A percentile compares a stretch with the other conserved stretches of the same genome.
Conservation (phyloP, 2,113 vertebrate genomes). For the Tapirus terrestris region DNA sequence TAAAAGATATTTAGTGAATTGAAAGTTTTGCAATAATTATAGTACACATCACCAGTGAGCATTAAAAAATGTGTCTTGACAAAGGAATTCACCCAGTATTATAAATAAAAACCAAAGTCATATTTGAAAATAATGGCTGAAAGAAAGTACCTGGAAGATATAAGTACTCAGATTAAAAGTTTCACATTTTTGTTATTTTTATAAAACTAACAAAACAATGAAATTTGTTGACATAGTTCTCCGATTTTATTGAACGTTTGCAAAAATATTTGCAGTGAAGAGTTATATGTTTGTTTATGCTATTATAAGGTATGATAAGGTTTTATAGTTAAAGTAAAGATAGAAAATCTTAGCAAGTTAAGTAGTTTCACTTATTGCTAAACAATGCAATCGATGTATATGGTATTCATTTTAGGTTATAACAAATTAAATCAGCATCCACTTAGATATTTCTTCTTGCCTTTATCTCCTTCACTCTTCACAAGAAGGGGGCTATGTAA, state of each 20-base stretch:
- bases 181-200: constrained; percentile 32
- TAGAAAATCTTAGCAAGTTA: constrained; percentile 3
- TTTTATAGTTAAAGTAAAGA: background rate
- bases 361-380: background rate
- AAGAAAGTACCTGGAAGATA: background rate
- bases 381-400: background rate
- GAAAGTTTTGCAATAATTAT: constrained; percentile 19
- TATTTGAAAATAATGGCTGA: constrained; percentile 9
- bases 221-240: background rate
- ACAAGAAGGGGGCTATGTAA: background rate
- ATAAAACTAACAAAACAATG: background rate
- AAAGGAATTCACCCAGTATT: background rate
- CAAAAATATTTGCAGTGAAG: background rate
- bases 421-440: background rate
- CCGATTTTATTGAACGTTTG: background rate
- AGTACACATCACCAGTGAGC: background rate
- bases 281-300: background rate
- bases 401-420: background rate
- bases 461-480: background rate
- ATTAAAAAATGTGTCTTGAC: background rate
- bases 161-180: background rate
- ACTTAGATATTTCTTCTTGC: background rate
- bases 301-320: background rate
- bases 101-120: background rate
- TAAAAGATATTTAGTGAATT: background rate